These are phyloP conservation scores for Strigamia maritima DNA, from an alignment of 2,888 invertebrate species.

Conservation along the genomic window DNA sequence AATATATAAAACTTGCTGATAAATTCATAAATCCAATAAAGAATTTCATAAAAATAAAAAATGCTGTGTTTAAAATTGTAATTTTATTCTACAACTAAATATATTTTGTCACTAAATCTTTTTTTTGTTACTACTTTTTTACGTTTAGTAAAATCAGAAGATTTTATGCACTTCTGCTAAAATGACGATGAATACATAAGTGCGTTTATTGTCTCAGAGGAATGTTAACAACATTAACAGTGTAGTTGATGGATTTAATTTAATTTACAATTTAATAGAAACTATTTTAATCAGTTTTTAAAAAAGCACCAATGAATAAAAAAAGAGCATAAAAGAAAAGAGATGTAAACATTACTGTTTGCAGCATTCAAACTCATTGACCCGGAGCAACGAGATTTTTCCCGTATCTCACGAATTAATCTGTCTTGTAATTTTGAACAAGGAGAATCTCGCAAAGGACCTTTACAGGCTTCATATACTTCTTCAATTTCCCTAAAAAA, in stretches of 20 bases:
- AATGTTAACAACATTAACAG: conserved; percentile 3
- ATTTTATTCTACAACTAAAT: neutral
- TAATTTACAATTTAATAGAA: neutral
- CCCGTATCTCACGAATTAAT: neutral
- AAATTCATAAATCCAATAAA: neutral
- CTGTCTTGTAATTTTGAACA: neutral
- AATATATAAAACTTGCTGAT: neutral
- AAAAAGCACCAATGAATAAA: neutral
- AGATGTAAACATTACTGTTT: neutral
- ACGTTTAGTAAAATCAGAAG: too few species aligned
- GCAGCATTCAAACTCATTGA: neutral
- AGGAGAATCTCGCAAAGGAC: neutral
- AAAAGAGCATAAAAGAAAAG: neutral
- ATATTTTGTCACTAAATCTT: neutral
- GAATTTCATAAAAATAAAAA: neutral
- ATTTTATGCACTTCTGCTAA: neutral
- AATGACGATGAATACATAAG: neutral
- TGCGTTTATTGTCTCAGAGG: neutral
- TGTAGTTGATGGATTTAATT: neutral
- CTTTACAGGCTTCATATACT: neutral
- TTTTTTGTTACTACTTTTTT: neutral
- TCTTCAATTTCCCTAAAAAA: neutral
- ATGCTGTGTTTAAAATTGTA: neutral
- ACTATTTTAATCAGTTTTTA: neutral
- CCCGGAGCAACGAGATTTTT: neutral